Evolutionary conservation across 2,797 vertebrate genomes (phyloP).

Genomic region (Labroides dimidiatus): DNA sequence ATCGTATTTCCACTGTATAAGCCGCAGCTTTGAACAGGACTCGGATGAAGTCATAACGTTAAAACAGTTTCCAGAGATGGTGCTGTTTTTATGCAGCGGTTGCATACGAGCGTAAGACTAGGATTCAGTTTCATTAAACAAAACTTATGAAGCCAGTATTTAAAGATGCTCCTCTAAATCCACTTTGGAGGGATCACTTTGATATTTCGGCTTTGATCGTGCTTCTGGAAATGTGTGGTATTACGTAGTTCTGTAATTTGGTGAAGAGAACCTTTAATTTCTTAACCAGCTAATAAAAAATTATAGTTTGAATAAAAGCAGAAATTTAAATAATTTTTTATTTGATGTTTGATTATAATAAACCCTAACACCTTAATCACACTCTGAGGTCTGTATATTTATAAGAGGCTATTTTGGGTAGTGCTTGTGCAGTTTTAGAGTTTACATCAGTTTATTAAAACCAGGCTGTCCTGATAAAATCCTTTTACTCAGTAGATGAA

Average conservation of each 20-base stretch:
- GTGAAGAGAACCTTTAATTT: slow-evolving; percentile 9
- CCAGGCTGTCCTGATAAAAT: neutral
- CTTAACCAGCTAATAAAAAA: slow-evolving; percentile 7
- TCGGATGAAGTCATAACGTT: slow-evolving; percentile 9
- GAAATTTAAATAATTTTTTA: neutral
- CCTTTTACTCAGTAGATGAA: slow-evolving; percentile 24
- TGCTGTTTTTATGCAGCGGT: slow-evolving; percentile 11
- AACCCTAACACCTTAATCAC: neutral
- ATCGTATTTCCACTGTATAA: slow-evolving; percentile 13
- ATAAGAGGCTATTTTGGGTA: neutral
- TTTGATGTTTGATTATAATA: slow-evolving; percentile 15
- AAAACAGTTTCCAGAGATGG: slow-evolving; percentile 30
- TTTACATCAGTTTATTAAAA: slow-evolving; percentile 25
- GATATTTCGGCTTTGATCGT: slow-evolving; percentile 2
- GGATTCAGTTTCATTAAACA: slow-evolving; percentile 25
- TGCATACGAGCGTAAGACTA: slow-evolving; percentile 2
- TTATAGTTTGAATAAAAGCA: slow-evolving; percentile 9
- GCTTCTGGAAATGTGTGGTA: slow-evolving; percentile 7
- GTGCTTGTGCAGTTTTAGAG: neutral
- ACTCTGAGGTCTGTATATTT: slow-evolving; percentile 3
- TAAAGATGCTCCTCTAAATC: slow-evolving; percentile 7
- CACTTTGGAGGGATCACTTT: neutral
- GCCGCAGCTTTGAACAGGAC: slow-evolving; percentile 26
- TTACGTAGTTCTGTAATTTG: slow-evolving; percentile 17
- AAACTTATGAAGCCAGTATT: slow-evolving; percentile 9